phyloP scores from a whole-genome alignment of 2,113 vertebrate genomes.

The Pteronura brasiliensis region DNA sequence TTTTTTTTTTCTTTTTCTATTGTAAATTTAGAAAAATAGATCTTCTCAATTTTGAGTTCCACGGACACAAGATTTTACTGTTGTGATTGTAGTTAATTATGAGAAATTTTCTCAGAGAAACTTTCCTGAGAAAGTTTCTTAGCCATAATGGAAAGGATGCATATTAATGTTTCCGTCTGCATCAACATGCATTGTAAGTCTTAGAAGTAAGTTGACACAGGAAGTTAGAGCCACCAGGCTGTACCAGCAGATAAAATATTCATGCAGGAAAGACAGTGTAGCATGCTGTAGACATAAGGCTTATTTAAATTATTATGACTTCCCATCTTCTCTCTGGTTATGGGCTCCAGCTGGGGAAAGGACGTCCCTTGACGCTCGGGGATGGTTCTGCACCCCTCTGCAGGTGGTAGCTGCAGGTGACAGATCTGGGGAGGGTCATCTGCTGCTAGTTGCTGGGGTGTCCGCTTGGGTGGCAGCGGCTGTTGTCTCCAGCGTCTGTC shows the following conservation, averaged over 20 bases:
- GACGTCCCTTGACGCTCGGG: rapidly evolving
- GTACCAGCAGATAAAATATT: background rate
- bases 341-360: background rate
- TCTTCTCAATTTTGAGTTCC: background rate
- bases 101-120: background rate
- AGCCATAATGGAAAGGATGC: background rate
- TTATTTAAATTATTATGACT: background rate
- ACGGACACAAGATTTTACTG: background rate
- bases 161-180: background rate
- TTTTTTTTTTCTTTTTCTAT: background rate
- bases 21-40: background rate
- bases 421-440: background rate
- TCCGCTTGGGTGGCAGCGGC: background rate
- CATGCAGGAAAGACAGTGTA: background rate
- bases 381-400: background rate
- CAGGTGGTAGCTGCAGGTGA: background rate
- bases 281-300: background rate
- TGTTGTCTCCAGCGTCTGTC: background rate
- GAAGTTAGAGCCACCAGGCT: background rate
- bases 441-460: rapidly evolving
- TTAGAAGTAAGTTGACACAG: background rate
- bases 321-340: background rate
- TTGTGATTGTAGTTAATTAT: background rate
- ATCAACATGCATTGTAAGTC: background rate
- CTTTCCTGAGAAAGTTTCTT: background rate